Evolutionary conservation across 1,140 invertebrate genomes (phyloP), one percentile per base, ranked within the genome.

Genomic region (Neotoxoptera formosana): DNA sequence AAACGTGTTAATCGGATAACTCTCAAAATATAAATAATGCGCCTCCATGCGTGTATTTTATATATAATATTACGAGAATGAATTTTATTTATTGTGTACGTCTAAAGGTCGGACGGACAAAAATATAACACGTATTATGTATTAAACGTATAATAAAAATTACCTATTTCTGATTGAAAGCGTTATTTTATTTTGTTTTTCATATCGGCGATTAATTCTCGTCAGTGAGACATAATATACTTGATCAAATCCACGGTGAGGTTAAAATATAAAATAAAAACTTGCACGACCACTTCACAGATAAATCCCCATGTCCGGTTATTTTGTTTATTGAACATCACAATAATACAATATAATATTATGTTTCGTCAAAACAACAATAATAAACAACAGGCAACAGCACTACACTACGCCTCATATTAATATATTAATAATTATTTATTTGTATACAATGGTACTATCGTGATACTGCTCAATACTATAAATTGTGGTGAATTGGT

Each of bases 121-220:
- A 45, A 41, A 86, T 45, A 45, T 86, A 86, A 86, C 14, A 86
- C 34, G 34, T 41, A 36, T 83, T 36, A 83, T 17, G 21, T 83
- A 41, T 23, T 83, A 83, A 83, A 83, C 81, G 21, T 83, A 83
- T n/a, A 67, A n/a, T n/a, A 67, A 30, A 76, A 76, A 76, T 76
- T n/a, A 76, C 30, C 14, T 76, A 76, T 76, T 76, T 76, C 60
- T 76, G 11, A 83, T 83, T 17, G 36, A 83, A 1, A 45, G 9
- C 41, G 81, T 84, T 84, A 86, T 41, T 86, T n/a, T 34, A 17
- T n/a, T 76, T 86, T 86, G 30, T 86, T 41, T 84, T 8, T 83
- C 2, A 41, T 21, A 23, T 7, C 8, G 34, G 20, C 81, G 34
- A 41, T 34, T 23, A 36, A 83, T 83, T 41, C 81, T 86, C 41